Conservation (phyloP, 2,797 vertebrate species). For the Malacoraja senta region DNA sequence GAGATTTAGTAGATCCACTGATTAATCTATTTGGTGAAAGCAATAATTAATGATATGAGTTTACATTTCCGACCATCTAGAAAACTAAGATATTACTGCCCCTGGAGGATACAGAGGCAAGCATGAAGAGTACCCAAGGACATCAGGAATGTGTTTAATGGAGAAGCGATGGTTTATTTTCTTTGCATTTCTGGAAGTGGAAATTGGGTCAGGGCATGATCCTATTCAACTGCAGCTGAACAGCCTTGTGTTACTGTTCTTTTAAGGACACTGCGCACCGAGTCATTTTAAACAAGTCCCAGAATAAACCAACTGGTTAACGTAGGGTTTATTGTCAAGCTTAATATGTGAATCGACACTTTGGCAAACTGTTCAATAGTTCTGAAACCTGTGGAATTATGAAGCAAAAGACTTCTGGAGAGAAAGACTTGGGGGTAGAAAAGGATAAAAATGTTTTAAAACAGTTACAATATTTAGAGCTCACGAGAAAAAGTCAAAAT, state of each 20-base stretch:
- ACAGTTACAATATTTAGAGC: neutral
- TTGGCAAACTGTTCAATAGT: neutral
- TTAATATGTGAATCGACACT: neutral
- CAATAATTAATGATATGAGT: neutral
- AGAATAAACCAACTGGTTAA: neutral
- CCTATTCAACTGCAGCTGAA: neutral
- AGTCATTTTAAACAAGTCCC: neutral
- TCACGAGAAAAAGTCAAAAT: neutral
- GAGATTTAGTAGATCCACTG: neutral
- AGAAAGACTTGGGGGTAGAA: too few species aligned
- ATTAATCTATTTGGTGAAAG: neutral
- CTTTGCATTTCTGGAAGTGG: constrained; percentile 2
- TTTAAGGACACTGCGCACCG: neutral
- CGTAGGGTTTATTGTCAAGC: neutral
- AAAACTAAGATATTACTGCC: neutral
- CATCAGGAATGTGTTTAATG: neutral
- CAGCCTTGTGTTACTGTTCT: neutral
- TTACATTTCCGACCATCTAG: neutral
- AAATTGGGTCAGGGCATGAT: neutral
- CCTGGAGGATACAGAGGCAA: neutral
- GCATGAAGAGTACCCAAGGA: neutral
- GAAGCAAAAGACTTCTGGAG: neutral
- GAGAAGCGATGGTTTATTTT: constrained; percentile 1
- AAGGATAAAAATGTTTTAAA: neutral
- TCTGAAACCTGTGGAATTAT: neutral